phyloP scores from a whole-genome alignment of 2,113 vertebrate genomes.

The Sinocyclocheilus grahami region DNA sequence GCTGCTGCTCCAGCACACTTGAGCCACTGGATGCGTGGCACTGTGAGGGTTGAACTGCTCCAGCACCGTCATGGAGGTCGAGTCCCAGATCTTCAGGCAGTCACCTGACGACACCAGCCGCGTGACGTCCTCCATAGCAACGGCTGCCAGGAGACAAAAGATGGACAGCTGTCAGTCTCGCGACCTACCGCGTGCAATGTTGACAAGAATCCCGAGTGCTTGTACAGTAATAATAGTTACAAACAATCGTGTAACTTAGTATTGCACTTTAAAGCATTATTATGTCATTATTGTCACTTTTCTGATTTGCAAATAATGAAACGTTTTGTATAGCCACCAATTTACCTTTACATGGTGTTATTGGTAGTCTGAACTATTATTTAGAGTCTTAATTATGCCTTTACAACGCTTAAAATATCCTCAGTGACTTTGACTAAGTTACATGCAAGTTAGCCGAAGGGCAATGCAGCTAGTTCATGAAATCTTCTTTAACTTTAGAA shows the following conservation, averaged over 20 bases:
- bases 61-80: conserved; percentile 82
- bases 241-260: neutral
- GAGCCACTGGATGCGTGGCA: conserved; percentile 79
- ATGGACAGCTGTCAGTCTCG: conserved; percentile 39
- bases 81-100: conserved; percentile 95
- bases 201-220: neutral
- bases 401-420: neutral
- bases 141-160: conserved; percentile 61
- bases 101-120: conserved; percentile 91
- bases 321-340: neutral
- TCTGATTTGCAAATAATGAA: neutral
- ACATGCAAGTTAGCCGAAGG: neutral
- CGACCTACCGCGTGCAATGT: neutral
- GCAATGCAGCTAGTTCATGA: neutral
- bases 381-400: neutral
- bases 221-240: neutral
- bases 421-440: too few species aligned
- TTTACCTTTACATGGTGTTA: neutral
- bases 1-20: conserved; percentile 91
- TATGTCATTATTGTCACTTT: neutral
- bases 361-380: neutral
- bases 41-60: conserved; percentile 94
- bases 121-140: conserved; percentile 87
- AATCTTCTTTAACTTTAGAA: neutral
- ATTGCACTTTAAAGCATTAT: neutral